Evolutionary conservation across 2,797 vertebrate species (phyloP).

Genomic region (Champsocephalus gunnari): DNA sequence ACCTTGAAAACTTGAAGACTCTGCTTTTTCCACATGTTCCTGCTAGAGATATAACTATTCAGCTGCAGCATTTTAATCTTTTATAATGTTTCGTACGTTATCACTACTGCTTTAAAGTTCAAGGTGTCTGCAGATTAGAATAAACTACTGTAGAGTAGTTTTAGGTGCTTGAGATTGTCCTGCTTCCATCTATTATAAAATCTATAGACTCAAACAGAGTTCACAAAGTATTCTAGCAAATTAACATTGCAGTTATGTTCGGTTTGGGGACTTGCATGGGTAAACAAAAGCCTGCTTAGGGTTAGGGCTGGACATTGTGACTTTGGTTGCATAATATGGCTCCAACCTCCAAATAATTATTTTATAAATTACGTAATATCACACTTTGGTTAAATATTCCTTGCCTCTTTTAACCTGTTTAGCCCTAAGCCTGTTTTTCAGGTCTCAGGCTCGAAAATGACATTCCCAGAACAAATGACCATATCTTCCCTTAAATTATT

Average conservation of each 20-base stretch:
- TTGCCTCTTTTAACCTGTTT: background rate
- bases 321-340: background rate
- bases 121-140: constrained; percentile 6
- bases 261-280: background rate
- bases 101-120: background rate
- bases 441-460: no score
- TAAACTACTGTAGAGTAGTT: background rate
- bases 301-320: background rate
- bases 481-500: no score
- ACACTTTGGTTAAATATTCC: background rate
- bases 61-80: constrained; percentile 16
- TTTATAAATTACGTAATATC: background rate
- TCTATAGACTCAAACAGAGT: background rate
- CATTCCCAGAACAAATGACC: no score
- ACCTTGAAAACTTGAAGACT: constrained; percentile 38
- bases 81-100: background rate
- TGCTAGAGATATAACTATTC: background rate
- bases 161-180: background rate
- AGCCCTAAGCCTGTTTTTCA: no score
- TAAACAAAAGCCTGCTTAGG: background rate
- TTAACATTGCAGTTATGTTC: background rate
- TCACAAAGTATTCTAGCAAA: background rate
- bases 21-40: background rate
- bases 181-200: background rate
- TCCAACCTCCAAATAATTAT: background rate